These are phyloP conservation scores for Pavo muticus DNA, from an alignment of 2,113 vertebrate species.

Conservation along the genomic window DNA sequence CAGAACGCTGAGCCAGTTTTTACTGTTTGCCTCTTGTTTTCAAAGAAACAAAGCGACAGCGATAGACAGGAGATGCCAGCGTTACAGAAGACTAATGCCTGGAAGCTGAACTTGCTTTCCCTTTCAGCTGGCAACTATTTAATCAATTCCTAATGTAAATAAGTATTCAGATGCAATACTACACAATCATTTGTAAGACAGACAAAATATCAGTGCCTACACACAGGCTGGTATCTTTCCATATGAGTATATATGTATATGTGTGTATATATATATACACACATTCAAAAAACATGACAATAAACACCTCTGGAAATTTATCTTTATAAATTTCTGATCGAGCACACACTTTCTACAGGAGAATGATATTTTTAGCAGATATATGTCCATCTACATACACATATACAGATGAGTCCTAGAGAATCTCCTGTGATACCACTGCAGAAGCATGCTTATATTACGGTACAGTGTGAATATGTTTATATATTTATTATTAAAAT, in stretches of 20 bases:
- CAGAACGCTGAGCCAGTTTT: slow-evolving; percentile 59
- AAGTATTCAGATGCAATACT: slow-evolving; percentile 45
- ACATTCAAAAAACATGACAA: not conserved
- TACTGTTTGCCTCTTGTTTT: slow-evolving; percentile 65
- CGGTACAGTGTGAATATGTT: slow-evolving; percentile 62
- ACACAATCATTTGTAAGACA: slow-evolving; percentile 1
- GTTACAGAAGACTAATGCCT: not conserved
- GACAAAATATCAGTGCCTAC: slow-evolving; percentile 9
- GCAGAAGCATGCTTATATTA: slow-evolving; percentile 60
- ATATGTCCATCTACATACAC: not conserved
- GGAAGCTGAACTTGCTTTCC: slow-evolving; percentile 28
- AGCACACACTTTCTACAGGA: not conserved
- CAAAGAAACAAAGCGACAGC: slow-evolving; percentile 64
- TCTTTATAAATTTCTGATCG: not conserved
- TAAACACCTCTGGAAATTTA: not conserved
- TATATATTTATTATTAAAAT: slow-evolving; percentile 82
- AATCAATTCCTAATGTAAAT: slow-evolving; percentile 11
- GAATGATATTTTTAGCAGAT: slow-evolving; percentile 6
- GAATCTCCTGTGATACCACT: slow-evolving; percentile 8
- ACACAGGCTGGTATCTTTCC: not conserved
- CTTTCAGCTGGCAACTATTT: slow-evolving; percentile 26
- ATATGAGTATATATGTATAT: not conserved
- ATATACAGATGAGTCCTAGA: slow-evolving; percentile 29
- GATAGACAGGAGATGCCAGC: slow-evolving; percentile 21
- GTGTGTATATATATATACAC: not conserved